Percentiles rank a stretch among this genome's conserved stretches.
Evolutionary conservation across 1,140 invertebrate genomes (phyloP).

Genomic region (Tetranychus cinnabarinus): DNA sequence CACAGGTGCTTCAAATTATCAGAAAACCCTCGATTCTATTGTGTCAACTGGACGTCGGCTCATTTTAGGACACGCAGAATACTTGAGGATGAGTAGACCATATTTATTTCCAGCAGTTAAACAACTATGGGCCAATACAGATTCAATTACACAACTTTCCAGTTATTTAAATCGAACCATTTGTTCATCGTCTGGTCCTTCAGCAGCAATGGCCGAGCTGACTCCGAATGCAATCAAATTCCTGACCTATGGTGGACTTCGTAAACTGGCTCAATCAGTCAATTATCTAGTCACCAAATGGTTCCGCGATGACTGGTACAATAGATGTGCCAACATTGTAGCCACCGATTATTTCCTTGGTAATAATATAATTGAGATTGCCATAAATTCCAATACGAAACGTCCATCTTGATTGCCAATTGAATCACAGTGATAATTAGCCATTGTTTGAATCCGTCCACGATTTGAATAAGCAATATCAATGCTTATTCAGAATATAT

Average conservation of each 20-base stretch:
- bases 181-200: constrained; percentile 3
- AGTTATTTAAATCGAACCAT: constrained; percentile 18
- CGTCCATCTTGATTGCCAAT: background rate
- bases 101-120: constrained; percentile 23
- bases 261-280: constrained; percentile 38
- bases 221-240: constrained; percentile 47
- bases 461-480: too few species aligned
- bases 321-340: constrained; percentile 38
- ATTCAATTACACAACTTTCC: constrained; percentile 24
- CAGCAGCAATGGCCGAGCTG: constrained; percentile 31
- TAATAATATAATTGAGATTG: constrained; percentile 37
- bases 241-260: constrained; percentile 26
- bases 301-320: constrained; percentile 36
- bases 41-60: constrained; percentile 27
- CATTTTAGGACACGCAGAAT: constrained; percentile 28
- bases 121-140: constrained; percentile 35
- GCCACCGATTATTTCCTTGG: constrained; percentile 52
- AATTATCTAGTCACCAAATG: constrained; percentile 40
- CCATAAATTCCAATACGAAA: constrained; percentile 23
- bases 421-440: too few species aligned
- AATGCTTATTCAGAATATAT: too few species aligned
- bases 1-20: background rate
- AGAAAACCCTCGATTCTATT: constrained; percentile 21
- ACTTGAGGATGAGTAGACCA: background rate
- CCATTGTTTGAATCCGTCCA: too few species aligned